phyloP scores from a whole-genome alignment of 2,113 vertebrate species.

The Ahaetulla prasina region DNA sequence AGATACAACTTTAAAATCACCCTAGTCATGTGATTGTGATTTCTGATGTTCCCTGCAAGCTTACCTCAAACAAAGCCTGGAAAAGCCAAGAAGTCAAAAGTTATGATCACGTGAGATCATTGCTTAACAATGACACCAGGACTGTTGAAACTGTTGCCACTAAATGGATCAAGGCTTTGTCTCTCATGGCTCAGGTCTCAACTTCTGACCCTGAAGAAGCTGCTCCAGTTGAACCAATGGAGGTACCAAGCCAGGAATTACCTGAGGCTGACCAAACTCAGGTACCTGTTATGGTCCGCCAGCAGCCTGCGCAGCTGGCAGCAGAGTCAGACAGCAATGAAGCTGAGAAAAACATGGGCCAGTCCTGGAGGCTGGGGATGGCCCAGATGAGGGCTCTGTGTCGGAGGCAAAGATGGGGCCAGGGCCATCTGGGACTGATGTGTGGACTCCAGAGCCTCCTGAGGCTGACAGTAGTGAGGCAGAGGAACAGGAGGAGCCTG shows the following conservation, averaged over 20 bases:
- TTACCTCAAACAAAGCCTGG: background rate
- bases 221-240: background rate
- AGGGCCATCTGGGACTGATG: too few relatives aligned
- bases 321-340: too few relatives aligned
- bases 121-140: background rate
- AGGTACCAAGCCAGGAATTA: background rate
- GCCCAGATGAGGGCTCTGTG: too few relatives aligned
- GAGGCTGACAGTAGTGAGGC: too few relatives aligned
- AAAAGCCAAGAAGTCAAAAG: background rate
- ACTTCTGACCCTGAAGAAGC: background rate
- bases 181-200: background rate
- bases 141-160: background rate
- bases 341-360: too few relatives aligned
- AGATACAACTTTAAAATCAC: background rate
- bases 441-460: too few relatives aligned
- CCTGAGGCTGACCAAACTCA: background rate
- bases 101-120: background rate
- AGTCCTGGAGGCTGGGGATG: too few relatives aligned
- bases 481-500: too few relatives aligned
- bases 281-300: too few relatives aligned
- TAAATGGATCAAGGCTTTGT: background rate
- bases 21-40: background rate
- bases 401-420: too few relatives aligned
- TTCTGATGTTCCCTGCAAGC: background rate
- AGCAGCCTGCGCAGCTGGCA: too few relatives aligned